Evolutionary conservation across 2,797 vertebrate genomes (phyloP).

Genomic region (Poeciliopsis gracilis): DNA sequence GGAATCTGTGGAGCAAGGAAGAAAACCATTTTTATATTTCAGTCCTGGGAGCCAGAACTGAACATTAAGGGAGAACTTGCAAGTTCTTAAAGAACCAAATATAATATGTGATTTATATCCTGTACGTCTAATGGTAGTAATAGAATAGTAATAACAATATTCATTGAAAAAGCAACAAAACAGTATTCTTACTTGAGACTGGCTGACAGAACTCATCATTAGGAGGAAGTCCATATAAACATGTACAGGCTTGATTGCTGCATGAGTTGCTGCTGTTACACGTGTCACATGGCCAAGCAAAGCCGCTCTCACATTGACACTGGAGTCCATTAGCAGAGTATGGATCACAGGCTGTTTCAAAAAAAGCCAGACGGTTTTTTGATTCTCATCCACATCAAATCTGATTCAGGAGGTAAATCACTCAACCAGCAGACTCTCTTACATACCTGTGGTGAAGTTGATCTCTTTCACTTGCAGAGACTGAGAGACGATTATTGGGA

Average conservation of each 20-base stretch:
- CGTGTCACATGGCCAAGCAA: conserved; percentile 12
- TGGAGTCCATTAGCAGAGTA: too few relatives aligned
- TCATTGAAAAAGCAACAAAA: neutral
- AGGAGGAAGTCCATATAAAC: conserved; percentile 47
- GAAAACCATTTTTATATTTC: too few relatives aligned
- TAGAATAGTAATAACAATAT: neutral
- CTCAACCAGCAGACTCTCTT: neutral
- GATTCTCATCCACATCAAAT: neutral
- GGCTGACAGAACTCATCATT: conserved; percentile 43
- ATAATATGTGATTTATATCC: neutral
- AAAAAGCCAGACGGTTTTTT: too few relatives aligned
- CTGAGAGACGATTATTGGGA: neutral
- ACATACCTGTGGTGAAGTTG: conserved; percentile 55
- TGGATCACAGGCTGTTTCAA: too few relatives aligned
- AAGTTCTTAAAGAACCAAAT: neutral
- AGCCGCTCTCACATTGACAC: too few relatives aligned
- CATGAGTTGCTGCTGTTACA: conserved; percentile 35
- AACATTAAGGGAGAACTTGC: neutral
- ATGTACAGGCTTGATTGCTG: conserved; percentile 25
- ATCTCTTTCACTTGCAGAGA: neutral
- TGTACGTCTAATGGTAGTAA: neutral
- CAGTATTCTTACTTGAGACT: conserved; percentile 34
- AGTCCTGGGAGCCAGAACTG: neutral
- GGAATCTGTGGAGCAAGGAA: neutral
- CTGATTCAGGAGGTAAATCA: neutral